phyloP scores from a whole-genome alignment of 92 coral and sea anemone genomes.

The Paragorgia papillata region DNA sequence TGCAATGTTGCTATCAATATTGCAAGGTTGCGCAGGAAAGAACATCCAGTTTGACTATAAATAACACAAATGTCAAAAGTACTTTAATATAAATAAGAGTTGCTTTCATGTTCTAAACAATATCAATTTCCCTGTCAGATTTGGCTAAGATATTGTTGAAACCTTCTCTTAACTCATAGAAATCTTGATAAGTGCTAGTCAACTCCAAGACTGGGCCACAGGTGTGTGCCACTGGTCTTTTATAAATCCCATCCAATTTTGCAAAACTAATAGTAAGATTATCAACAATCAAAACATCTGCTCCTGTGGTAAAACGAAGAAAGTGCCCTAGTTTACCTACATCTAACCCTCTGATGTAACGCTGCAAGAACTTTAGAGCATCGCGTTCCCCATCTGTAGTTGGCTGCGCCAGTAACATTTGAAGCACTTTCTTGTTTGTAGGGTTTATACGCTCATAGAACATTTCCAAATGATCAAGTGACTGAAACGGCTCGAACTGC shows the following conservation, averaged over 20 bases:
- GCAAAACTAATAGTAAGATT: slow-evolving; percentile 21
- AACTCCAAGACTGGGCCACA: slow-evolving; percentile 48
- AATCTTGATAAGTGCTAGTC: slow-evolving; percentile 50
- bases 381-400: slow-evolving; percentile 62
- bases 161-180: slow-evolving; percentile 41
- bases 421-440: slow-evolving; percentile 66
- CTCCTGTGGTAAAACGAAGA: slow-evolving; percentile 46
- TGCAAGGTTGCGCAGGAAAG: no score
- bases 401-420: slow-evolving; percentile 49
- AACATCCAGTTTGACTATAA: no score
- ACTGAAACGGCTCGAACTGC: slow-evolving; percentile 50
- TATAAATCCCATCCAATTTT: slow-evolving; percentile 28
- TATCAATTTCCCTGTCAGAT: slow-evolving; percentile 46
- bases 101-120: slow-evolving; percentile 14
- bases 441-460: no score
- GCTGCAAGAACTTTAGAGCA: slow-evolving; percentile 10
- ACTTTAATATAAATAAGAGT: not conserved
- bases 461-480: slow-evolving; percentile 30
- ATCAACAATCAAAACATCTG: slow-evolving; percentile 30
- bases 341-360: slow-evolving; percentile 9
- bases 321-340: not conserved
- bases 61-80: no score
- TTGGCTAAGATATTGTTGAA: slow-evolving; percentile 33
- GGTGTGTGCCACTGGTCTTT: slow-evolving; percentile 47
- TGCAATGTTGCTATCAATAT: no score